Base-by-base conservation (phyloP, 2,113 vertebrate species). In the Malurus cyaneus region DNA sequence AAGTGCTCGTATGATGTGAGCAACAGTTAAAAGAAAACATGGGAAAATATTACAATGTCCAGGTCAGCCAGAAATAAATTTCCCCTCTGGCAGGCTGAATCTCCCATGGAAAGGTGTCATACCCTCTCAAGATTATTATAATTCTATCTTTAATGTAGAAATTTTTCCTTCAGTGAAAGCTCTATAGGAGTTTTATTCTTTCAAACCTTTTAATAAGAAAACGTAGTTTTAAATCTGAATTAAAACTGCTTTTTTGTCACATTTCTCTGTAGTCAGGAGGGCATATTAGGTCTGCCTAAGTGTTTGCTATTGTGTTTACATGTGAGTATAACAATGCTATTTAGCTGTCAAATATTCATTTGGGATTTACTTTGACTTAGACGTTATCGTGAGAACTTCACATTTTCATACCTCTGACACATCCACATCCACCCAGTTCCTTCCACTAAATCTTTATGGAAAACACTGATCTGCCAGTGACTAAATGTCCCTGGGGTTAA, bases 361-460 rank as follows among this genome's bases (percentile, higher is more conserved):
- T 83, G 67, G 39, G 42, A 73, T 86, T 93, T 83, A 54, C 42
- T 90, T 88, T 73, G 49, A 64, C 71, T 71, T 69, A 88, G 71
- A 41, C 15, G 0, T 83, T 96, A 71, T 66, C 2, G 5, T 93
- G 92, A 93, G 80, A 96, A 80, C 49, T 71, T 80, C 47, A 71
- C 76, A n/a, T 94, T 94, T 94, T 93, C 65, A 25, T 94, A 54
- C 56, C 36, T 88, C 72, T 88, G 96, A 80, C 86, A 94, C 82
- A 90, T 94, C 54, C 86, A 83, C 50, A 83, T 90, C 91, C 92
- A 74, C 88, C 91, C 92, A 88, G 88, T 94, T 96, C 92, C 92
- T 95, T 96, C 92, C 80, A 95, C 47, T 28, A 8, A 59, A 26
- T 53, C 54, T 88, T 90, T 15, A 47, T 64, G 94, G 86, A 94